Percentiles rank a stretch among this genome's conserved stretches.
These are phyloP conservation scores for Tarsius wallacei DNA, from an alignment of 2,797 vertebrate genomes.

Conservation along the genomic window DNA sequence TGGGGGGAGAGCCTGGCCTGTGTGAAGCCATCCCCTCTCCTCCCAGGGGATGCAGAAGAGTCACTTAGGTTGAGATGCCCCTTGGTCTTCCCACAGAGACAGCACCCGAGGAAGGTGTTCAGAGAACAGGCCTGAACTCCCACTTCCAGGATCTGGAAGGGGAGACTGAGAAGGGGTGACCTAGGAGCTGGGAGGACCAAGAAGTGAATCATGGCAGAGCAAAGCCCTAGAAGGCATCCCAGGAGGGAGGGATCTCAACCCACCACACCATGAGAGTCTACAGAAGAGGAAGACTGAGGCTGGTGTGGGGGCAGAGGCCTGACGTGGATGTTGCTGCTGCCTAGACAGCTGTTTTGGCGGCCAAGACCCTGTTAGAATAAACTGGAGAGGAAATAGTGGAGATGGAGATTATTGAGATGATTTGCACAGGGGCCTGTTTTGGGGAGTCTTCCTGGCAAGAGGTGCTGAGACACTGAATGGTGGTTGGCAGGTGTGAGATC, in stretches of 20 bases:
- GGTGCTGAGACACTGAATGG: neutral
- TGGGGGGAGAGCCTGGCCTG: neutral
- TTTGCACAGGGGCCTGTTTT: neutral
- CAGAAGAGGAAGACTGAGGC: neutral
- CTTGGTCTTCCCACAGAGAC: neutral
- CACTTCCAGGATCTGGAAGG: neutral
- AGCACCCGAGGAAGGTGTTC: neutral
- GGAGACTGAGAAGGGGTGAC: neutral
- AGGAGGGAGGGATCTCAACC: neutral
- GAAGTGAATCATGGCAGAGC: neutral
- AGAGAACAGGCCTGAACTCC: neutral
- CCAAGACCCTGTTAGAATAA: neutral
- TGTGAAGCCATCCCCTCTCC: too few species aligned
- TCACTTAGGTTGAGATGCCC: neutral
- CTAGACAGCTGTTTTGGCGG: neutral
- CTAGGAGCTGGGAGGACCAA: neutral
- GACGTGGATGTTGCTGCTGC: too few species aligned
- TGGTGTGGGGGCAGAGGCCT: too few species aligned
- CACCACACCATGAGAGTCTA: neutral
- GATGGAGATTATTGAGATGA: neutral
- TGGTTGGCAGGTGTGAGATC: neutral
- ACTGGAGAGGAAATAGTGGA: neutral
- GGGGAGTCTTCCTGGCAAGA: neutral
- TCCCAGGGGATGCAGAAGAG: neutral
- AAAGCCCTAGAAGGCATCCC: neutral